Base-by-base conservation (phyloP, 2,888 invertebrate genomes). In the Conus canariensis region DNA sequence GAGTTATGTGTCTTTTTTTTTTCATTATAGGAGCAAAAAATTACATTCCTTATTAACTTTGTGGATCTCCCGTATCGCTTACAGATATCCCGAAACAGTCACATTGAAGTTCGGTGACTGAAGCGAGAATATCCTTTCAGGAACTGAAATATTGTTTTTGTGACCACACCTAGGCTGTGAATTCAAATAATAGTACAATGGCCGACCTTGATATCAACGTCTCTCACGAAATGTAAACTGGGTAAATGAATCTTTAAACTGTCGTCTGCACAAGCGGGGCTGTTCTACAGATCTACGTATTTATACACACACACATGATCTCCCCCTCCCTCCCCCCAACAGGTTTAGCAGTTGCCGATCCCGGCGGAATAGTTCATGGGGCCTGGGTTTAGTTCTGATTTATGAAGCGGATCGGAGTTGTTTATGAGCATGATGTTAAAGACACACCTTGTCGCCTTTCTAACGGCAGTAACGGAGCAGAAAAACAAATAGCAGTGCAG, bases 371-470 rank as follows among this genome's bases (percentile, higher is more conserved):
- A 60, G 88, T 19, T 74, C n/a, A 19, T 30, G 74, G 74, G 89
- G n/a, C 74, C 59, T 58, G 85, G 70, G 70, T 85, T 85, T 85
- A 70, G 83, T 85, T 74, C 83, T 89, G 89, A 89, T 89, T 89
- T 89, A 89, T 85, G 89, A 85, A 89, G 89, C 89, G 74, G 8
- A 85, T 83, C 85, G n/a, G 83, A 70, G 56, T 89, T 89, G 89
- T 89, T 89, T 89, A 89, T 89, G 89, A 89, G 85, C 64, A 85
- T 85, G 74, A 89, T 89, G 89, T 77, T 89, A 85, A 89, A 85
- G 45, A 8, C 89, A 85, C 59, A 77, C 74, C 67, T 70, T 59
- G 45, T 67, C 70, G 4, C 14, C 83, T 58, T 30, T 67, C 45
- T 67, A 64, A 86, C 59, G 86, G 64, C 64, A 83, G 67, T 16